Evolutionary conservation across 2,797 vertebrate genomes (phyloP).

Genomic region (Graptemys geographica): DNA sequence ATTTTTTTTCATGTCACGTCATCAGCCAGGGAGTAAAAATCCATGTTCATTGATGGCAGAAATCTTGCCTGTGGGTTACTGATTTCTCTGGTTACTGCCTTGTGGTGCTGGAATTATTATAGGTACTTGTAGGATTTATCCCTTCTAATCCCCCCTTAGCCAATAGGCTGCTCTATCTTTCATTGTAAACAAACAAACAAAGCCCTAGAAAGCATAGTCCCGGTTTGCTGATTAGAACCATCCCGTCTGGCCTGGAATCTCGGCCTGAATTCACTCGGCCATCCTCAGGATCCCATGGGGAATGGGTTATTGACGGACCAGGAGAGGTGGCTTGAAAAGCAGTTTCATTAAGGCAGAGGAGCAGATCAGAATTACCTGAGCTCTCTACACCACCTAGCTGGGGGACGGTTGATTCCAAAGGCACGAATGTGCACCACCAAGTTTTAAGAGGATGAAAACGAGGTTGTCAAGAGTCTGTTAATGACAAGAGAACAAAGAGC

Average conservation of each 20-base stretch:
- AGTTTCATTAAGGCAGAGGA: slow-evolving; percentile 17
- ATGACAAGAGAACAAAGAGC: background rate
- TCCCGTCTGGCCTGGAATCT: slow-evolving; percentile 44
- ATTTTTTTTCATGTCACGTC: background rate
- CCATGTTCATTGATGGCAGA: background rate
- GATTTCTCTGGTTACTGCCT: accelerated
- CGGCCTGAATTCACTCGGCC: slow-evolving; percentile 3
- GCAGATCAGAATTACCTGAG: background rate
- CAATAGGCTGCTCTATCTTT: slow-evolving; percentile 32
- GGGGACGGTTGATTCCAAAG: slow-evolving; percentile 11
- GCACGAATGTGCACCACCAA: background rate
- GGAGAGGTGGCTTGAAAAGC: background rate
- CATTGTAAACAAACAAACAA: slow-evolving; percentile 44
- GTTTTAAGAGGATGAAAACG: slow-evolving; percentile 31
- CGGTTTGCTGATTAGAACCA: slow-evolving; percentile 60
- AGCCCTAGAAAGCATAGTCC: slow-evolving; percentile 46
- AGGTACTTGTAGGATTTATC: background rate
- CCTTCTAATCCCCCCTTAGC: slow-evolving; percentile 26
- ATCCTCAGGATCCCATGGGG: slow-evolving; percentile 29
- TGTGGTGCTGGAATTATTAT: background rate
- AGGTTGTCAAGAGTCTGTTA: slow-evolving; percentile 24
- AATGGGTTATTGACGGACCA: background rate
- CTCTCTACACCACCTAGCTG: background rate
- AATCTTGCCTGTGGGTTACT: background rate
- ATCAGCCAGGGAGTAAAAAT: background rate